These are phyloP conservation scores for Drosophila histrio DNA, from an alignment of 2,888 invertebrate species.

Conservation along the genomic window DNA sequence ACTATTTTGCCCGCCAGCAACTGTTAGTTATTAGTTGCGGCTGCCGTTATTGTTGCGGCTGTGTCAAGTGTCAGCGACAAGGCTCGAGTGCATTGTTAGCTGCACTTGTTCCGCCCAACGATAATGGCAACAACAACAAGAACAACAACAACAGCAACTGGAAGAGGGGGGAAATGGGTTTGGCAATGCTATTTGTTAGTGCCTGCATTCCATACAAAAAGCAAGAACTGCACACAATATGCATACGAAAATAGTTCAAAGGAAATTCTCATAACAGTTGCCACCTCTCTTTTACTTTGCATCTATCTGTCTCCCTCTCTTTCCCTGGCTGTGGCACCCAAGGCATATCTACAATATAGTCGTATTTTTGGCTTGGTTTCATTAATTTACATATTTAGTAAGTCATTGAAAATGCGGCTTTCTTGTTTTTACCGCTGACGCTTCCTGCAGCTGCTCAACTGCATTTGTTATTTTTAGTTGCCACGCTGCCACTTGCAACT, in stretches of 20 bases:
- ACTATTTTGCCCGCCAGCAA: slow-evolving; percentile 29
- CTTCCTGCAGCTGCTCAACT: slow-evolving; percentile 24
- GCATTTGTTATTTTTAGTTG: slow-evolving; percentile 59
- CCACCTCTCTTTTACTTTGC: not conserved
- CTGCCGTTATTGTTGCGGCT: slow-evolving; percentile 66
- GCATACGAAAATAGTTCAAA: slow-evolving; percentile 74
- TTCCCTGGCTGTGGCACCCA: not conserved
- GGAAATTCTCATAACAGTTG: slow-evolving; percentile 29
- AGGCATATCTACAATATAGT: slow-evolving; percentile 9
- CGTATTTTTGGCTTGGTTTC: slow-evolving; percentile 52
- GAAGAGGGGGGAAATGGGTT: not conserved
- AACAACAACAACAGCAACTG: not conserved
- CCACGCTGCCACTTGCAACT: slow-evolving; percentile 21
- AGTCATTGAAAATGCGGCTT: slow-evolving; percentile 59
- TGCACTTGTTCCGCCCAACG: slow-evolving; percentile 66
- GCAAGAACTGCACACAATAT: slow-evolving; percentile 37
- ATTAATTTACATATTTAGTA: slow-evolving; percentile 76
- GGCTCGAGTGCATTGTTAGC: slow-evolving; percentile 70
- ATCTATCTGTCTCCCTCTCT: not conserved
- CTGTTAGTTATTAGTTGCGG: slow-evolving; percentile 75
- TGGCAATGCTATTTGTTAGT: slow-evolving; percentile 51
- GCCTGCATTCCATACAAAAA: slow-evolving; percentile 19
- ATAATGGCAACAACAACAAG: slow-evolving; percentile 30
- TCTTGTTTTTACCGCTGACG: slow-evolving; percentile 11
- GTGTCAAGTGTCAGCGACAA: slow-evolving; percentile 74